A percentile compares a stretch with the other conserved stretches of the same genome.
Conservation (phyloP, 2,888 invertebrate genomes). For the Chrysolina americana region DNA sequence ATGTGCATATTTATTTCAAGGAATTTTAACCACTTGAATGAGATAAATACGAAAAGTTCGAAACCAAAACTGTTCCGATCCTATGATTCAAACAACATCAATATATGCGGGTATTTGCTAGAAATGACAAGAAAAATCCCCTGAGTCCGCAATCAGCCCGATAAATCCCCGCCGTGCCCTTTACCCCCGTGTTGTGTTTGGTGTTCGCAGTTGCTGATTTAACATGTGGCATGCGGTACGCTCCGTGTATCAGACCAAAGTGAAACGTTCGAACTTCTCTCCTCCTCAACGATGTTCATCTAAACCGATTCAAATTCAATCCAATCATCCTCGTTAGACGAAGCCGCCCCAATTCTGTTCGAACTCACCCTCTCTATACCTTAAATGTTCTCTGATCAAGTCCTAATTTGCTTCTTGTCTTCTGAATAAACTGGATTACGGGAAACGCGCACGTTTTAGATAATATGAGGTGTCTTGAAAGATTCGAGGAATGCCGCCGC, state of each 20-base stretch:
- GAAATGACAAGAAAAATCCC: neutral
- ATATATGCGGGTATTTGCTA: too few relatives aligned
- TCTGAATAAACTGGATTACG: slow-evolving; percentile 67
- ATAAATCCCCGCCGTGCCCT: slow-evolving; percentile 10
- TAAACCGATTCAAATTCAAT: slow-evolving; percentile 69
- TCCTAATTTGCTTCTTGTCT: slow-evolving; percentile 69
- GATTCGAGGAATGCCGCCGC: slow-evolving; percentile 6
- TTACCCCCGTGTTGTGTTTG: slow-evolving; percentile 2
- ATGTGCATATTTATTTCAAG: too few relatives aligned
- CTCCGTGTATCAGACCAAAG: slow-evolving; percentile 27
- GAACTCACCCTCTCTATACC: slow-evolving; percentile 62
- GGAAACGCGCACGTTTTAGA: slow-evolving; percentile 37
- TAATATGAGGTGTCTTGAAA: slow-evolving; percentile 30
- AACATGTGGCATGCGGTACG: slow-evolving; percentile 24
- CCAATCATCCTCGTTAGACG: slow-evolving; percentile 67
- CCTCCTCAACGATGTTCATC: slow-evolving; percentile 67
- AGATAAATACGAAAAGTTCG: too few relatives aligned
- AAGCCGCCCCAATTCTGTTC: slow-evolving; percentile 67
- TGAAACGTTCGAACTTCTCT: slow-evolving; percentile 54
- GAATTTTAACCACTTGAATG: too few relatives aligned
- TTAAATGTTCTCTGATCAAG: slow-evolving; percentile 68
- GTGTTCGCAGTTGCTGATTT: slow-evolving; percentile 24
- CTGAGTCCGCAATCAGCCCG: neutral
- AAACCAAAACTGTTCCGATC: too few relatives aligned
- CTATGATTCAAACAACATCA: too few relatives aligned